A percentile compares a stretch with the other conserved stretches of the same genome.
These are phyloP conservation scores for Forbesichthys agassizii DNA, from an alignment of 2,113 vertebrate genomes.

Conservation along the genomic window DNA sequence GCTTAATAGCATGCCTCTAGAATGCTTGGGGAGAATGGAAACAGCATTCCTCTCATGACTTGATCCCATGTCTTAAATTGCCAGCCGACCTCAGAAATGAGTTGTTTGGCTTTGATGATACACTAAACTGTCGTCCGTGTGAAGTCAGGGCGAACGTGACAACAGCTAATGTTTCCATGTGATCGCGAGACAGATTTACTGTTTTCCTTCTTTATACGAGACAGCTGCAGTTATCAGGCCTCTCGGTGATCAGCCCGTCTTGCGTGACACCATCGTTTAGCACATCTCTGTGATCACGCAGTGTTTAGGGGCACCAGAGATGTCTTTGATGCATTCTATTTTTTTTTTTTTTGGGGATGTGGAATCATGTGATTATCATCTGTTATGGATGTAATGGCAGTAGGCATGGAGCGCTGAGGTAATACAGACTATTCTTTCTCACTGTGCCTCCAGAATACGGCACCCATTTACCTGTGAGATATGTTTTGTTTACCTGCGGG, in stretches of 20 bases:
- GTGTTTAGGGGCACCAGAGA: constrained; percentile 47
- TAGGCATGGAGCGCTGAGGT: constrained; percentile 19
- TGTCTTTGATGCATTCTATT: constrained; percentile 30
- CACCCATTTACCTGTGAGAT: constrained; percentile 15
- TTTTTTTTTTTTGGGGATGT: constrained; percentile 4
- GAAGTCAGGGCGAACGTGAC: constrained; percentile 57
- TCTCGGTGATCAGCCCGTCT: constrained; percentile 40
- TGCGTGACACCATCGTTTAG: constrained; percentile 50
- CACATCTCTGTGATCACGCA: constrained; percentile 46
- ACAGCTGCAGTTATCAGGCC: constrained; percentile 49
- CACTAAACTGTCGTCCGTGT: constrained; percentile 55
- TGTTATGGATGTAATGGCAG: constrained; percentile 13
- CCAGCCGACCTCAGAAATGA: constrained; percentile 42
- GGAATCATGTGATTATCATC: constrained; percentile 31
- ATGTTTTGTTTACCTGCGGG: constrained; percentile 17
- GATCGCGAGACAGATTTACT: constrained; percentile 54
- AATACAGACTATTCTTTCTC: neutral
- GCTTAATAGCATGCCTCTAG: constrained; percentile 39
- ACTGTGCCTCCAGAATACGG: constrained; percentile 1
- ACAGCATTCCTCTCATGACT: constrained; percentile 45
- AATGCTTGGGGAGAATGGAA: constrained; percentile 41
- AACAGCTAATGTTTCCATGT: constrained; percentile 65
- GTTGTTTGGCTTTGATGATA: constrained; percentile 65
- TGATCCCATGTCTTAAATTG: constrained; percentile 35
- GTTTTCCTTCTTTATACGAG: constrained; percentile 54